Conservation (phyloP, 2,797 vertebrate genomes). For the Podargus strigoides region DNA sequence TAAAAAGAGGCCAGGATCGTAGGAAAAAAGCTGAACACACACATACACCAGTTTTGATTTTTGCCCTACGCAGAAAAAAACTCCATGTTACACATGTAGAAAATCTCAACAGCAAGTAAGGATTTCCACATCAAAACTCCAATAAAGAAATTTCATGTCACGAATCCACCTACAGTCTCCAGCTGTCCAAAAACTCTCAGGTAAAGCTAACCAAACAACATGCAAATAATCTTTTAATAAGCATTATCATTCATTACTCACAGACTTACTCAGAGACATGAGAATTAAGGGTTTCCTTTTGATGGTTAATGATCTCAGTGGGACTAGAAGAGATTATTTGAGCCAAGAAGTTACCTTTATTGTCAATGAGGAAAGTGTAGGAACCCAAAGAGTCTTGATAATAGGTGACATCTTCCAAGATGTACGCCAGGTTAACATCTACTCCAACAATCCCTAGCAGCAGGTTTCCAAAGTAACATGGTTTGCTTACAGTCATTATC, state of each 20-base stretch:
- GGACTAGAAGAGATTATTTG: background rate
- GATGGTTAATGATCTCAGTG: background rate
- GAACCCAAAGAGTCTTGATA: slow-evolving; percentile 97
- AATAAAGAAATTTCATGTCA: background rate
- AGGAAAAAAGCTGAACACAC: background rate
- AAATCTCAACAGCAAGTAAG: background rate
- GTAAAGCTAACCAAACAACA: background rate
- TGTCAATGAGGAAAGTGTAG: slow-evolving; percentile 98
- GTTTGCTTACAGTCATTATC: slow-evolving; percentile 97
- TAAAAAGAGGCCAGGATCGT: background rate
- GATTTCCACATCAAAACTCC: background rate
- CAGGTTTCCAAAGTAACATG: slow-evolving; percentile 96
- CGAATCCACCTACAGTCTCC: background rate
- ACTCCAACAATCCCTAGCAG: slow-evolving; percentile 96
- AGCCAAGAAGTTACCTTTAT: slow-evolving; percentile 85
- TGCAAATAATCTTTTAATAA: background rate
- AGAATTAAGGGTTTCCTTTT: background rate
- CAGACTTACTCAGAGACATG: background rate
- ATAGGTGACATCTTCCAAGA: slow-evolving; percentile 97
- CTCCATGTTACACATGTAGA: background rate
- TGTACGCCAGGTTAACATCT: slow-evolving; percentile 95
- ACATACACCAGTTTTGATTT: background rate
- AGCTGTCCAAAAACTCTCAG: background rate
- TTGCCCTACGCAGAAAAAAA: background rate
- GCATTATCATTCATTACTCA: background rate